phyloP scores from a whole-genome alignment of 1,140 invertebrate species.

The Bombyx mandarina region DNA sequence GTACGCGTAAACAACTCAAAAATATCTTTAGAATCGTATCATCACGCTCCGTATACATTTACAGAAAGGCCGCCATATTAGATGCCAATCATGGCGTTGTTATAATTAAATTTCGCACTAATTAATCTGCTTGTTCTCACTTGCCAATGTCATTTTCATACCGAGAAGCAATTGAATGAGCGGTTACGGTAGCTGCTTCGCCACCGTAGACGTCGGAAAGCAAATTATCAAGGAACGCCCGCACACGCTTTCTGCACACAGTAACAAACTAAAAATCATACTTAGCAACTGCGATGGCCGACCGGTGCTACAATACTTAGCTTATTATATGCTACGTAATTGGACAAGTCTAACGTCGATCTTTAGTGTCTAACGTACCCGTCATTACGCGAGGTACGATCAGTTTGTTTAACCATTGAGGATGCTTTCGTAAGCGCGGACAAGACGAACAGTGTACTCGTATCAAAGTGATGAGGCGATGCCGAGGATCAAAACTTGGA shows the following conservation, averaged over 20 bases:
- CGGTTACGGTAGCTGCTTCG: constrained; percentile 29
- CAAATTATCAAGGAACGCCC: constrained; percentile 39
- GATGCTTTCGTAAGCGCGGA: too few relatives aligned
- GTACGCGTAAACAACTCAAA: too few relatives aligned
- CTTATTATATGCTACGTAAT: constrained; percentile 14
- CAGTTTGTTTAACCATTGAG: constrained; percentile 11
- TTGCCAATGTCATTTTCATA: constrained; percentile 19
- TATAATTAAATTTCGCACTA: too few relatives aligned
- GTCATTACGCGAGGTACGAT: neutral
- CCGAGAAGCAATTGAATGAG: constrained; percentile 16
- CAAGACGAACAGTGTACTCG: too few relatives aligned
- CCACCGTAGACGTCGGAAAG: constrained; percentile 28
- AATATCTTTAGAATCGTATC: too few relatives aligned
- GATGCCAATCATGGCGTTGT: too few relatives aligned
- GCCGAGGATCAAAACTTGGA: too few relatives aligned
- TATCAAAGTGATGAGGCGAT: too few relatives aligned
- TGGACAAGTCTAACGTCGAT: constrained; percentile 14
- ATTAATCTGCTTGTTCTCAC: neutral
- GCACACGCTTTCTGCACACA: constrained; percentile 59
- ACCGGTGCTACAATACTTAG: constrained; percentile 16
- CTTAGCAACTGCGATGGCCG: constrained; percentile 26
- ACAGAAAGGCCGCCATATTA: too few relatives aligned
- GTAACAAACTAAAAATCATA: constrained; percentile 44
- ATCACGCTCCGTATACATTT: too few relatives aligned
- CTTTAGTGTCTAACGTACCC: constrained; percentile 8